Percentiles rank a stretch among this genome's conserved stretches.
These are phyloP conservation scores for Cerastis rubricosa DNA, from an alignment of 2,888 invertebrate genomes.

Conservation along the genomic window DNA sequence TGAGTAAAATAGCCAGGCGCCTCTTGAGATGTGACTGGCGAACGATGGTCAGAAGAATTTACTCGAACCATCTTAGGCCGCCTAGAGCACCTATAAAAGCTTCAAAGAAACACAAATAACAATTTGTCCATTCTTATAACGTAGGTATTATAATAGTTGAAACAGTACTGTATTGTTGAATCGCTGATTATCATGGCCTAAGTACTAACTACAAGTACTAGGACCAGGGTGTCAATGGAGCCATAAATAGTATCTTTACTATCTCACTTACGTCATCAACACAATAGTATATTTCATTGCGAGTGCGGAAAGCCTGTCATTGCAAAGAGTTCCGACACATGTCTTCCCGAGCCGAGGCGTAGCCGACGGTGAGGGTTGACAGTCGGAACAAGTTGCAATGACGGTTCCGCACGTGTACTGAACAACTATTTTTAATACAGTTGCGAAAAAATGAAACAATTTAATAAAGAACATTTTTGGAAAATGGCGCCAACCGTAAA, in stretches of 20 bases:
- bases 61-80: slow-evolving; percentile 26
- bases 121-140: slow-evolving; percentile 35
- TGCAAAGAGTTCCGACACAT: no score
- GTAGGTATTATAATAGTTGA: slow-evolving; percentile 26
- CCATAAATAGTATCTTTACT: no score
- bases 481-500: no score
- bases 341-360: no score
- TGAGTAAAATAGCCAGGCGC: slow-evolving; percentile 23
- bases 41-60: slow-evolving; percentile 25
- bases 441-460: no score
- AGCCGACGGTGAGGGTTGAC: no score
- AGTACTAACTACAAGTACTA: background rate
- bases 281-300: no score
- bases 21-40: background rate
- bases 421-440: no score
- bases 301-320: no score
- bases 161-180: slow-evolving; percentile 47
- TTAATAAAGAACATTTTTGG: no score
- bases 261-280: background rate
- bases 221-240: slow-evolving; percentile 22
- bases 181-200: slow-evolving; percentile 49
- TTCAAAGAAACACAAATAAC: slow-evolving; percentile 41
- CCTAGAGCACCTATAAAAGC: slow-evolving; percentile 13
- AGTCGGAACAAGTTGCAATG: no score
- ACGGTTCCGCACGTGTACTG: no score